Base-by-base conservation (phyloP, 2,888 invertebrate genomes). In the Parnassius apollo region DNA sequence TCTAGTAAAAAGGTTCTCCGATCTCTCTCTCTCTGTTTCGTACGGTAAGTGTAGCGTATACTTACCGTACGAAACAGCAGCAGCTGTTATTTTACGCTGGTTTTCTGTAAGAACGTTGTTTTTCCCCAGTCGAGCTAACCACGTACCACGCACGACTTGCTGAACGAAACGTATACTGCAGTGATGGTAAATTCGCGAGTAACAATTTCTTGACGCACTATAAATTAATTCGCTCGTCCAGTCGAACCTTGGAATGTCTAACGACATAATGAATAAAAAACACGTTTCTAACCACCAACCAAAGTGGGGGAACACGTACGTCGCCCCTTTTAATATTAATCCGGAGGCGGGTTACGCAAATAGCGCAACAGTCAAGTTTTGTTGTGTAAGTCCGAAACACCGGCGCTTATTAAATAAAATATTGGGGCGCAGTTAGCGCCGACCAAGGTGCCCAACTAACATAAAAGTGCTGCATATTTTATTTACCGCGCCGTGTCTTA, bases 381-480 rank as follows among this genome's bases (percentile, higher is more conserved):
- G 82, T 65, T 80, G 77, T 78, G 75, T 78, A 80, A 83, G 78
- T 75, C 70, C 73, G 76, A 78, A 81, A 81, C 77, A 69, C 75
- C 70, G 77, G 74, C 82, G 79, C 84, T 84, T 87, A 88, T 86
- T 87, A 80, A 87, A 90, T 89, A 89, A 87, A 88, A 86, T 86
- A 87, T 81, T 72, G 77, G 75, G 73, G 68, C 71, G 77, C 82
- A 85, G 83, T 88, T 83, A 86, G 83, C 73, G 75, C 70, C 71
- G 79, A 74, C 74, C 73, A 80, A 88, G 88, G 87, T 86, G 86
- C 81, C 80, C 83, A 85, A 90, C 81, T 88, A 86, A 88, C 84
- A 89, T 86, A 88, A 89, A 88, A 88, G 86, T 86, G 81, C 81
- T 91, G 84, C 87, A 91, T 91, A 90, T 86, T 91, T 90, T 84